Evolutionary conservation across 1,140 invertebrate species (phyloP).

Genomic region (Lanistes nyassanus): DNA sequence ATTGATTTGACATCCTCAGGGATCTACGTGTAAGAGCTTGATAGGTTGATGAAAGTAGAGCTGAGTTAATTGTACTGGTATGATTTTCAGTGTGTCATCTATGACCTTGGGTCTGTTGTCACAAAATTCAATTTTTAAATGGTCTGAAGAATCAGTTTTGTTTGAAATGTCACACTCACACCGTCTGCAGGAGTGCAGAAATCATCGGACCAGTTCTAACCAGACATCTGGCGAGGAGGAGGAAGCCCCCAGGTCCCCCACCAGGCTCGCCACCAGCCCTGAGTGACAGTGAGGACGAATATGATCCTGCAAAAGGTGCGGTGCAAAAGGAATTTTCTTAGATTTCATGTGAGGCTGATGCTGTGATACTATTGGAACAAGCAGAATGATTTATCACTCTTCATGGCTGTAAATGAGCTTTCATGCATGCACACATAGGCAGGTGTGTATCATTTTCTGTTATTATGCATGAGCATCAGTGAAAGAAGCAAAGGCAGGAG

Average conservation of each 20-base stretch:
- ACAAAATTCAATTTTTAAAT: not conserved
- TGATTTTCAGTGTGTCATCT: not conserved
- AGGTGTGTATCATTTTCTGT: no score
- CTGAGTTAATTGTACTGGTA: not conserved
- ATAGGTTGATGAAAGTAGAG: not conserved
- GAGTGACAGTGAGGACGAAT: slow-evolving; percentile 66
- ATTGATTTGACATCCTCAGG: not conserved
- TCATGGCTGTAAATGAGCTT: no score
- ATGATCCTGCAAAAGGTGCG: slow-evolving; percentile 59
- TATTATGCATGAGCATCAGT: no score
- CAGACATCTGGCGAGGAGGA: slow-evolving; percentile 36
- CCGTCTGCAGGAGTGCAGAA: no score
- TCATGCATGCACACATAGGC: no score
- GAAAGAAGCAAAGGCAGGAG: no score
- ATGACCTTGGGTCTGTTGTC: not conserved
- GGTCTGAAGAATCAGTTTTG: not conserved
- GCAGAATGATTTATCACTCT: no score
- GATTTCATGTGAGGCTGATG: no score
- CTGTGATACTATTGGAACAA: no score
- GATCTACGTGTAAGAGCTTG: not conserved
- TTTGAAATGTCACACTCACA: not conserved
- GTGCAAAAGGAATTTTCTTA: no score
- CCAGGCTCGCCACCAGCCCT: slow-evolving; percentile 70
- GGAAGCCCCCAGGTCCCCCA: slow-evolving; percentile 87
- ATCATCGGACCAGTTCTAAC: slow-evolving; percentile 25